Base-by-base conservation (phyloP, 2,113 vertebrate species). In the Campylomormyrus tamandua region DNA sequence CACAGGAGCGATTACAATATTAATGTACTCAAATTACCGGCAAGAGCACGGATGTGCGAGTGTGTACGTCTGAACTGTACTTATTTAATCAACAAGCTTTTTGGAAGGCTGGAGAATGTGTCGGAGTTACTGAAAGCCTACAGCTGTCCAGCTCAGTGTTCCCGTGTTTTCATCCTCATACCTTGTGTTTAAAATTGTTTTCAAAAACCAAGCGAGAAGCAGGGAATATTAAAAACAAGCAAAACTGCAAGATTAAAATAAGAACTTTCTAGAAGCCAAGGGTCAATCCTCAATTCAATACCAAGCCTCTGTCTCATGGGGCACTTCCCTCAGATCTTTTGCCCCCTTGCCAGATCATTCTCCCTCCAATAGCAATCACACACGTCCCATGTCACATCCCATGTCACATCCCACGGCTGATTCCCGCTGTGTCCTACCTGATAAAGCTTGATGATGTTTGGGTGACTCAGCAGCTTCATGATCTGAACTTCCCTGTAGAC, bases 401-500 rank as follows among this genome's bases (percentile, higher is more conserved):
- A 52, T 52, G 50, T 52, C 50, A 52, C 50, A 52, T 52, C 50
- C 13, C 50, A 77, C 13, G 35, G 15, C 31, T 42, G 35, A 19
- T 42, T 17, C 31, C n/a, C 3, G 15, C 35, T 80, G 31, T 39
- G 9, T 90, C 96, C 94, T 94, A 99, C 98, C 98, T 99, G 98
- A 93, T 99, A 99, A 0, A 99, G 97, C 93, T 98, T 99, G 93
- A 99, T 98, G 95, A 99, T 98, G 89, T 99, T 97, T 0, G 98
- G 98, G 88, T 99, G 98, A 93, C 97, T 98, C 42, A 99, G 95
- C 90, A 98, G 97, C 94, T 99, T 99, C 98, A 99, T 99, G 91
- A 99, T 99, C 94, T 99, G 97, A 92, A 99, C 98, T 91, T 99
- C 98, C 92, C 98, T 96, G 94, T 99, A 99, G 92, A 99, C 97